Percentiles rank a stretch among this genome's conserved stretches.
phyloP scores from a whole-genome alignment of 2,113 vertebrate species.

The Anser brachyrhynchus region DNA sequence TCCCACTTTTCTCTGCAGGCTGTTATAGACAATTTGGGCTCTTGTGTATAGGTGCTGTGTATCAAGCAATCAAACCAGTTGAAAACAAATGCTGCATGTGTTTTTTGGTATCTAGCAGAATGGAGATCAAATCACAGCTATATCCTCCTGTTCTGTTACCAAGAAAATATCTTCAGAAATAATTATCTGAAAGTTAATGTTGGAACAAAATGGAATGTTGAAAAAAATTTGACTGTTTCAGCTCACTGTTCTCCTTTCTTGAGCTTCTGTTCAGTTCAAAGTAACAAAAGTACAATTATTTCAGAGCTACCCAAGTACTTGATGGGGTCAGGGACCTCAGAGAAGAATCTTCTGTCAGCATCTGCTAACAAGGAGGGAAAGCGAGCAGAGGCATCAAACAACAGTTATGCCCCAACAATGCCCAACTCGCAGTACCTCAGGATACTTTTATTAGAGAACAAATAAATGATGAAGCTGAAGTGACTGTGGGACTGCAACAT shows the following conservation, averaged over 20 bases:
- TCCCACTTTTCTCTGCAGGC: neutral
- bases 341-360: neutral
- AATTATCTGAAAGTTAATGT: neutral
- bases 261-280: neutral
- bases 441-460: neutral
- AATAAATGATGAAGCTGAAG: neutral
- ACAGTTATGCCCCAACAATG: neutral
- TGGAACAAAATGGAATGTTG: neutral
- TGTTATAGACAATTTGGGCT: neutral
- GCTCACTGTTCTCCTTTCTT: neutral
- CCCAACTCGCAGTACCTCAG: neutral
- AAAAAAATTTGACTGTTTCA: neutral
- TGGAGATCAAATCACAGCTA: neutral
- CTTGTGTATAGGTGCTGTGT: neutral
- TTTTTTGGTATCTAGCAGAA: neutral
- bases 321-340: neutral
- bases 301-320: neutral
- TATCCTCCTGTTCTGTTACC: neutral
- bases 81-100: neutral
- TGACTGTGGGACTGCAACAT: neutral
- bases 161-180: neutral
- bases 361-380: neutral
- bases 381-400: neutral
- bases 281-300: neutral
- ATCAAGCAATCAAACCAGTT: neutral